phyloP scores from a whole-genome alignment of 2,888 invertebrate species.

The Cyaniris semiargus region DNA sequence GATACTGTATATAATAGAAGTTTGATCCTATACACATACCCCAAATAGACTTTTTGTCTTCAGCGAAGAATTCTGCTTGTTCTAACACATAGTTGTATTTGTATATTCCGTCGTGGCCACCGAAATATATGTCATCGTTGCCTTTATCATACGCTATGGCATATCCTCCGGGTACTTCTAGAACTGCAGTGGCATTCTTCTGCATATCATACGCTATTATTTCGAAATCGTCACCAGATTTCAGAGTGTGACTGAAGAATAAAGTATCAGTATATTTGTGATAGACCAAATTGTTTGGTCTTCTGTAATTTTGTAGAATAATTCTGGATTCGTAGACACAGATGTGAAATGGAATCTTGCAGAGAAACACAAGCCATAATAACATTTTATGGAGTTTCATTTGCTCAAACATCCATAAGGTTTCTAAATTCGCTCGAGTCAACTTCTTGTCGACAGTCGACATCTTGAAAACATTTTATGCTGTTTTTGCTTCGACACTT shows the following conservation, averaged over 20 bases:
- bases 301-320: slow-evolving; percentile 52
- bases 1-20: slow-evolving; percentile 71
- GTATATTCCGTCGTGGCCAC: slow-evolving; percentile 70
- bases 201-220: slow-evolving; percentile 58
- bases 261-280: slow-evolving; percentile 62
- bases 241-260: slow-evolving; percentile 66
- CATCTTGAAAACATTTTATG: slow-evolving; percentile 33
- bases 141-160: slow-evolving; percentile 64
- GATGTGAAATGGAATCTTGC: slow-evolving; percentile 43
- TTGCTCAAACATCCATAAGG: slow-evolving; percentile 41
- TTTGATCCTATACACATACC: slow-evolving; percentile 58
- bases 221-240: slow-evolving; percentile 56
- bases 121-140: slow-evolving; percentile 69
- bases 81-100: slow-evolving; percentile 64
- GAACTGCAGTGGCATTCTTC: slow-evolving; percentile 48
- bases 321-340: slow-evolving; percentile 60
- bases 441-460: too few relatives aligned
- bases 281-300: slow-evolving; percentile 61
- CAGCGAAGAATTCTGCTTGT: slow-evolving; percentile 62
- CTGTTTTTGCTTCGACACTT: too few relatives aligned
- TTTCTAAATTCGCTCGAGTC: slow-evolving; percentile 19
- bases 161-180: slow-evolving; percentile 61
- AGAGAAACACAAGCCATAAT: slow-evolving; percentile 41
- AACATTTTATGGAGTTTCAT: slow-evolving; percentile 46
- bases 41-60: slow-evolving; percentile 68